Evolutionary conservation across 2,113 vertebrate species (phyloP), one percentile per base, ranked within the genome.

Genomic region (Ammodytes marinus): DNA sequence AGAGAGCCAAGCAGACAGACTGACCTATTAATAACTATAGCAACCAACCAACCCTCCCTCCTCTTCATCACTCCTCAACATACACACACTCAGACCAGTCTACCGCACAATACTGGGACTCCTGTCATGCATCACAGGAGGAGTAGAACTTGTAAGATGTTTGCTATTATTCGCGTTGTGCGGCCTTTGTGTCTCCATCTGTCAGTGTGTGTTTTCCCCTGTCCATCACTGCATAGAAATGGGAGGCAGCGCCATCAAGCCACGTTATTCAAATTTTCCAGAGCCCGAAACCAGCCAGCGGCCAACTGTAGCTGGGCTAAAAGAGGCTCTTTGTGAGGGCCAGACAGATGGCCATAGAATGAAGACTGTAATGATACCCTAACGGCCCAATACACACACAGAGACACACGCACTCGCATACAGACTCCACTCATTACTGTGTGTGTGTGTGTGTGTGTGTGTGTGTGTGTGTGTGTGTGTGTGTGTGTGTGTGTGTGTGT

Each of bases 291-390:
- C 68, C 79, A 91, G 85, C 80, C 88, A 83, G 88, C 52, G 72
- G 87, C 85, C 88, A 86, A 92, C 90, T 92, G 90, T 92, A 91
- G 87, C 85, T 15, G 1, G 73, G 63, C 88, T 91, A 84, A 93
- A 91, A 92, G 89, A 83, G 85, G 78, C 77, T 87, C 91, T 92
- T 93, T 93, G 92, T 94, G 82, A 85, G 73, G 86, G 74, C 89
- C 87, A 93, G 91, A 94, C 93, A 93, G 92, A 93, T 94, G 92
- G 92, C 89, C 82, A 70, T 83, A 92, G 91, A 90, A 88, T 91
- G 84, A 89, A 89, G 91, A 91, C 90, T 87, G 89, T 92, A 94
- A 93, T 91, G 89, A 93, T 89, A 91, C 86, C 75, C 92, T 90
- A 79, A 37, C 19, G 57, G 69, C 59, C 70, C 65, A 69, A 69